Base-by-base conservation (phyloP, 2,888 invertebrate species). In the Oscheius sp. region DNA sequence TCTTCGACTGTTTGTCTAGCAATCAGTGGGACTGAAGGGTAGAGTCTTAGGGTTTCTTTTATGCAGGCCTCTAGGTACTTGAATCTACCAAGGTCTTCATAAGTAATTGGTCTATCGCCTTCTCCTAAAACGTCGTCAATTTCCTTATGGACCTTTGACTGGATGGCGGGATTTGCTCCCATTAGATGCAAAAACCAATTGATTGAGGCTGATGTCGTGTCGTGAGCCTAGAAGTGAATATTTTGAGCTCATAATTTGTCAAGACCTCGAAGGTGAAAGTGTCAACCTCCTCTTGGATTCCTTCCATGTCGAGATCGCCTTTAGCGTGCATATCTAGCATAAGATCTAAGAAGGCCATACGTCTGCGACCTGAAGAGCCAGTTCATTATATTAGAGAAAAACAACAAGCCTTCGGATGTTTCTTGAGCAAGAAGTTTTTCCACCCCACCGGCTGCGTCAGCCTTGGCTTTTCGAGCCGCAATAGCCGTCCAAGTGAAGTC, bases 161-260 rank as follows among this genome's bases (percentile, higher is more conserved):
- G 95, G 52, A 94, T 91, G 12, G 93, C 90, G 53, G 92, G 92
- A 85, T 94, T 91, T 34, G 92, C 90, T 2, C 93, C 94, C 87
- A 95, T 91, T 84, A 93, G 89, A 78, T 92, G 92, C 4, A 94
- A 89, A 77, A 92, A 92, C 90, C 94, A 95, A 87, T 93, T 93
- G 78, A 93, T 92, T 0, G 93, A 93, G 34, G 94, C 92, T 15
- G 92, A 92, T 0, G 92, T 93, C 8, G 93, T 93, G 84, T 93
- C 93, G 87, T 93, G 93, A 8, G 92, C 93, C 91, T 95, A 92
- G 55, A 75, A 69, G 23, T 27, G 8, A 20, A 23, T 29, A 12
- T 10, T 17, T 58, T 17, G 25, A 53, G 3, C n/a, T 17, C 10
- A 10, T 1, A 20, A 17, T n/a, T n/a, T n/a, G 2, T 3, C 53